phyloP scores from a whole-genome alignment of 2,113 vertebrate genomes.

The Donacobius atricapilla region DNA sequence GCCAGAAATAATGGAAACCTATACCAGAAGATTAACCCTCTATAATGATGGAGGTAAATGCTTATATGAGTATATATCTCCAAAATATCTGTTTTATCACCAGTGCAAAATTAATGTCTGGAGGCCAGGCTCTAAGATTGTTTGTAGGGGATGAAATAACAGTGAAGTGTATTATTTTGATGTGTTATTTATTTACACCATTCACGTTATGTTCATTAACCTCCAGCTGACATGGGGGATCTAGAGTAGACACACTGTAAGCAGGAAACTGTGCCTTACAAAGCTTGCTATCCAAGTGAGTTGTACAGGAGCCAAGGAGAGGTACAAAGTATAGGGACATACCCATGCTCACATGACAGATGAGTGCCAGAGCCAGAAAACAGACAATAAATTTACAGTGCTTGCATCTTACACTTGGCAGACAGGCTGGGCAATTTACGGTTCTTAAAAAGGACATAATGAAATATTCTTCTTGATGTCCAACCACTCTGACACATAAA shows the following conservation, averaged over 20 bases:
- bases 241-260: fast-evolving
- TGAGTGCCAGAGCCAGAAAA: background rate
- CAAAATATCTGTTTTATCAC: background rate
- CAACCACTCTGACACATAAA: background rate
- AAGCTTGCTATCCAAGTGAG: background rate
- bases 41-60: background rate
- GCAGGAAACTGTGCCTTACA: background rate
- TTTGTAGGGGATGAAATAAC: background rate
- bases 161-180: background rate
- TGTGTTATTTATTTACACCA: background rate
- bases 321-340: background rate
- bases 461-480: background rate
- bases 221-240: background rate
- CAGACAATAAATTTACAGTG: background rate
- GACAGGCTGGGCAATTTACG: background rate
- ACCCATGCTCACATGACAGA: background rate
- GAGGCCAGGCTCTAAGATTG: background rate
- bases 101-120: background rate
- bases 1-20: background rate
- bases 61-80: background rate
- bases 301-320: background rate
- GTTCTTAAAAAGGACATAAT: background rate
- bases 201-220: background rate
- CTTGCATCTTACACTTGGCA: background rate
- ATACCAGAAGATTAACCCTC: background rate